Evolutionary conservation across 2,113 vertebrate species (phyloP).

Genomic region (Micromys minutus): DNA sequence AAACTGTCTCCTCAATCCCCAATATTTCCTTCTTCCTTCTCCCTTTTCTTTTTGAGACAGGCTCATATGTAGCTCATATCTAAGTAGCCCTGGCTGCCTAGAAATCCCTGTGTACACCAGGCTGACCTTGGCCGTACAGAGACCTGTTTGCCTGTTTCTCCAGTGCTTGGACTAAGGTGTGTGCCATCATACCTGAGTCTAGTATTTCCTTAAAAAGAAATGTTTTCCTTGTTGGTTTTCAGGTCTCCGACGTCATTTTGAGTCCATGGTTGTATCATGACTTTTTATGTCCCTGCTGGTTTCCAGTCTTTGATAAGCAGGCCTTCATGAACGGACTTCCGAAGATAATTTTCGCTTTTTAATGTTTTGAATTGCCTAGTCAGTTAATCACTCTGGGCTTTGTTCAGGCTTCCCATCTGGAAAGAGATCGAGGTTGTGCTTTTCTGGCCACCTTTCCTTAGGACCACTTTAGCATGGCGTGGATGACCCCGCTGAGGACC

Average conservation of each 20-base stretch:
- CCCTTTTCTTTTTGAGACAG: not conserved
- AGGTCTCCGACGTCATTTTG: constrained; percentile 34
- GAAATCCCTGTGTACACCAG: not conserved
- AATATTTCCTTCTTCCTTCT: not conserved
- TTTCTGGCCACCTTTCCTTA: not conserved
- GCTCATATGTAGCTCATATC: not conserved
- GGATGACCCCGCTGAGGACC: not conserved
- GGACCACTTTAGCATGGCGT: not conserved
- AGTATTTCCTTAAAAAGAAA: constrained; percentile 22
- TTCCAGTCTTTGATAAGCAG: not conserved
- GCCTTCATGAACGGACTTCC: constrained; percentile 9
- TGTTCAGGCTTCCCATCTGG: not conserved
- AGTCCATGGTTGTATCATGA: not conserved
- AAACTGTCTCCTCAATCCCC: not conserved
- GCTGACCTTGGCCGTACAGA: not conserved
- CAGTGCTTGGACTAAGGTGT: not conserved
- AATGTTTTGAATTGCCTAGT: not conserved
- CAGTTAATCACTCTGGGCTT: not conserved
- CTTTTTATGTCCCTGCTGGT: not conserved
- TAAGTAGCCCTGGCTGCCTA: not conserved
- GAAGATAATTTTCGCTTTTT: not conserved
- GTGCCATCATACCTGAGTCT: not conserved
- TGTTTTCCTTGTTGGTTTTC: constrained; percentile 37
- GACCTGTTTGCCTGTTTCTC: not conserved
- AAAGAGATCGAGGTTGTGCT: not conserved